phyloP scores from a whole-genome alignment of 2,113 vertebrate species.

The Isurus oxyrinchus region DNA sequence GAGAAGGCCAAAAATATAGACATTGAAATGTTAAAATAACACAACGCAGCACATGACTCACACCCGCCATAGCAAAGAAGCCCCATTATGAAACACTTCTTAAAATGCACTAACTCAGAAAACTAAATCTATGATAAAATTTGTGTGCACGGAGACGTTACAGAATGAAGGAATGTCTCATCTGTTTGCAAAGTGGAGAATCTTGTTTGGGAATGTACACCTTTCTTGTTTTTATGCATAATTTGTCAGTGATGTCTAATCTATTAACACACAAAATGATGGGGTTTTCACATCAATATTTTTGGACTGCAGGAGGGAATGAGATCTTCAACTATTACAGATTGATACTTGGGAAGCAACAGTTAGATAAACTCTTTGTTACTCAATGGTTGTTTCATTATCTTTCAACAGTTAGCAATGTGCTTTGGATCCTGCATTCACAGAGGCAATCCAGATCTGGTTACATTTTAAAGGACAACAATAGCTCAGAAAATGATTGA shows the following conservation, averaged over 20 bases:
- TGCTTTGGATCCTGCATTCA: conserved; percentile 24
- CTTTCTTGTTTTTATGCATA: neutral
- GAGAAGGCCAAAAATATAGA: conserved; percentile 45
- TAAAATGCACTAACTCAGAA: conserved; percentile 25
- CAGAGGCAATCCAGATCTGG: neutral
- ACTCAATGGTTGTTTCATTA: neutral
- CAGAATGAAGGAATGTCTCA: conserved; percentile 34
- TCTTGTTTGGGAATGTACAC: conserved; percentile 38
- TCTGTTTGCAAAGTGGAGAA: conserved; percentile 25
- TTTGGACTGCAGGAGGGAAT: conserved; percentile 21
- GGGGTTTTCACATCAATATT: neutral
- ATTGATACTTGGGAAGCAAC: neutral
- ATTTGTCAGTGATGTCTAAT: conserved; percentile 10
- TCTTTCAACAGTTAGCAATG: conserved; percentile 9
- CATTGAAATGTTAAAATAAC: neutral
- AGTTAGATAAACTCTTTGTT: neutral
- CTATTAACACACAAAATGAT: conserved; percentile 16
- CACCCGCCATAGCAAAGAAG: conserved; percentile 33
- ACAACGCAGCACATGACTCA: conserved; percentile 23
- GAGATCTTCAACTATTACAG: neutral
- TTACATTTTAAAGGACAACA: conserved; percentile 16
- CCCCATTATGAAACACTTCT: conserved; percentile 27
- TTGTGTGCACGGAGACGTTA: conserved; percentile 28
- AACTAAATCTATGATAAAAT: conserved; percentile 35
- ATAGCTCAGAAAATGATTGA: conserved; percentile 12